Evolutionary conservation across 2,797 vertebrate species (phyloP).

Genomic region (Nannoperca australis): DNA sequence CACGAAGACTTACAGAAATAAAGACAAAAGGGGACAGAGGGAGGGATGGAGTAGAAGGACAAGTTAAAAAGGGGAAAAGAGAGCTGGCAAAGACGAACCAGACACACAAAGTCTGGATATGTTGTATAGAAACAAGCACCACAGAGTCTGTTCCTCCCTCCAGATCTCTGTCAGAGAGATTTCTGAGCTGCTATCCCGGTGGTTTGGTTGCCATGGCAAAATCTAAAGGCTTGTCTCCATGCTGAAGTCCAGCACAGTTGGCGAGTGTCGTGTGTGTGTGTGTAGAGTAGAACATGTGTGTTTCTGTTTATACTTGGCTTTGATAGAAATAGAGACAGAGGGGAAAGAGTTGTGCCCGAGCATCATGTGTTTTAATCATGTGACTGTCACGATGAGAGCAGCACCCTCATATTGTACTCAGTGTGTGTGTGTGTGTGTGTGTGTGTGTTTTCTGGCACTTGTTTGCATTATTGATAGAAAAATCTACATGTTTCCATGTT

Average conservation of each 20-base stretch:
- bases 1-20: background rate
- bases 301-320: constrained; percentile 21
- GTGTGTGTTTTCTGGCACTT: background rate
- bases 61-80: background rate
- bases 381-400: constrained; percentile 43
- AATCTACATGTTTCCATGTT: background rate
- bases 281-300: constrained; percentile 7
- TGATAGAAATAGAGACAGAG: constrained; percentile 22
- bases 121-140: constrained; percentile 20
- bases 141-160: constrained; percentile 26
- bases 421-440: background rate
- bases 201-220: constrained; percentile 76
- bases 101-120: constrained; percentile 17
- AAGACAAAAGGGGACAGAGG: constrained; percentile 7
- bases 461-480: background rate
- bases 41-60: background rate
- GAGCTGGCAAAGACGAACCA: constrained; percentile 1
- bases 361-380: constrained; percentile 34
- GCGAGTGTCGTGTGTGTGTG: constrained; percentile 15
- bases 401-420: constrained; percentile 3
- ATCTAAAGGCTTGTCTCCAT: constrained; percentile 61
- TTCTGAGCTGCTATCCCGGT: constrained; percentile 52
- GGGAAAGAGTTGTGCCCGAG: constrained; percentile 1
- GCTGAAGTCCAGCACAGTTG: constrained; percentile 60
- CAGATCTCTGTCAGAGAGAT: constrained; percentile 41